These are phyloP conservation scores for Synanthedon tipuliformis DNA, from an alignment of 2,888 invertebrate species.

Conservation along the genomic window DNA sequence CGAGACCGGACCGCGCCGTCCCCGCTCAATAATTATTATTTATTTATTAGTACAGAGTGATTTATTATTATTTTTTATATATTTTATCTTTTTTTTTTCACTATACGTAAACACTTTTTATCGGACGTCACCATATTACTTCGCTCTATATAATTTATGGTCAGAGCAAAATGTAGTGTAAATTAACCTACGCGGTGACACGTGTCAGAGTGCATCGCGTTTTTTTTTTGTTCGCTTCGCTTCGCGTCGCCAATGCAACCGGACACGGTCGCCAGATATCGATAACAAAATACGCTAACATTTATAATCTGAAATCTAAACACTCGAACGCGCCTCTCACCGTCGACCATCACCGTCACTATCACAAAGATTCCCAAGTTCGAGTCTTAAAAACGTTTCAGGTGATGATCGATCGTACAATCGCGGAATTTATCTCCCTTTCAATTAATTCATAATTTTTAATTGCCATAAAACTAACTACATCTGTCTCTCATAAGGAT, in stretches of 20 bases:
- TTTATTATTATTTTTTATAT: constrained; percentile 50
- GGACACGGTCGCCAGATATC: background rate
- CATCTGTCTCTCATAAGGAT: too few species aligned
- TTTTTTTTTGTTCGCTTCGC: background rate
- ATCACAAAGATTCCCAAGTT: too few species aligned
- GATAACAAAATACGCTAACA: background rate
- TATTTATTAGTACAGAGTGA: constrained; percentile 47
- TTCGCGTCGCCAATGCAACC: background rate
- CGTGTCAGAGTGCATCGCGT: constrained; percentile 23
- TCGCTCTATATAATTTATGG: constrained; percentile 38
- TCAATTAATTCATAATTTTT: too few species aligned
- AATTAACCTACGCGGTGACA: constrained; percentile 30
- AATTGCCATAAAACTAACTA: too few species aligned
- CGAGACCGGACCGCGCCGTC: constrained; percentile 28
- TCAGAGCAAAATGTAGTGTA: constrained; percentile 47
- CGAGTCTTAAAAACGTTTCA: too few species aligned
- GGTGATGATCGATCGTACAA: too few species aligned
- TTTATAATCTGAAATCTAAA: background rate
- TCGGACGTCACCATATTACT: constrained; percentile 61
- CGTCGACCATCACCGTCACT: too few species aligned
- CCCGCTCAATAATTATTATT: constrained; percentile 39
- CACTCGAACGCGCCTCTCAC: background rate
- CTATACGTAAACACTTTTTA: constrained; percentile 49
- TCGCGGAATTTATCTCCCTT: too few species aligned
- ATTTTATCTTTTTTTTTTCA: constrained; percentile 41